Evolutionary conservation across 2,797 vertebrate species (phyloP), one percentile per base, ranked within the genome.

Genomic region (Graptemys geographica): DNA sequence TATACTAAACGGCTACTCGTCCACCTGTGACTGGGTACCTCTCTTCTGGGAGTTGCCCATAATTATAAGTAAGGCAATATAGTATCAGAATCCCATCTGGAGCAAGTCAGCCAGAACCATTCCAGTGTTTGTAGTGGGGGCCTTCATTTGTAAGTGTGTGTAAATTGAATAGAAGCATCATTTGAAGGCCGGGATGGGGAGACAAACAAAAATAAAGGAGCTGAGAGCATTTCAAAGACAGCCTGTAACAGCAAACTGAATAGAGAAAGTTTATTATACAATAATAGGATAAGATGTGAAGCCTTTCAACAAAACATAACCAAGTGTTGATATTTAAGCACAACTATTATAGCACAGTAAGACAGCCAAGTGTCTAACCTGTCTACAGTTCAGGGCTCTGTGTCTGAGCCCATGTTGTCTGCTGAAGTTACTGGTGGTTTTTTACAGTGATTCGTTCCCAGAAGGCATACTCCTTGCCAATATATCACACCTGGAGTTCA

Each of bases 391-490:
- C 62, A 33, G 21, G 12, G 87, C 59, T 93, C 65, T 2, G 19
- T 76, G 44, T 7, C 56, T 28, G 18, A 88, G 82, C 5, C 74
- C 13, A 5, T 2, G 28, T 1, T 82, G 47, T 81, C 55, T 86
- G 91, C 79, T 88, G 84, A 90, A 94, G 83, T 33, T 87, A 79
- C 59, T 12, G 84, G 79, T 93, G 72, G 74, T 94, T 90, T 90
- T 93, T 69, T 82, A 91, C 51, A 82, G 9, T 12, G 53, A 5
- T 52, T 90, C 28, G 44, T 69, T 92, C 92, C 82, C 86, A 81
- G 81, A 83, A 93, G 94, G 81, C 6, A 7, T 2, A 78, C 44
- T 90, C 8, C 81, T 92, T 95, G 88, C 79, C 95, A 94, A 95
- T 89, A 69, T 41, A 83, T 23, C 72, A 79, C 62, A 89, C 90